Percentiles rank a stretch among this genome's conserved stretches.
Conservation (phyloP, 2,797 vertebrate genomes). For the Pangasius larnaudii region DNA sequence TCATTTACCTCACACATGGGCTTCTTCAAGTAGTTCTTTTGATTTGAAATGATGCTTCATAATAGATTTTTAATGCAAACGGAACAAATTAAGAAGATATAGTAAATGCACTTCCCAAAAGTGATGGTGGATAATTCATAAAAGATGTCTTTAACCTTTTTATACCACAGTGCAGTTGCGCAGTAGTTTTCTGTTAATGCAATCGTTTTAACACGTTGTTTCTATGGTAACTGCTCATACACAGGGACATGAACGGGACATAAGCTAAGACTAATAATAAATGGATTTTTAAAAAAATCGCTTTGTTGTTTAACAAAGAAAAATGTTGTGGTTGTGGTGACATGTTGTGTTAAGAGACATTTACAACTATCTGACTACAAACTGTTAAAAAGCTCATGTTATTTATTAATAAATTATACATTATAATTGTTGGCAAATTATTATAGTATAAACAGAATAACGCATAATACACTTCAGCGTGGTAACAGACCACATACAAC, state of each 20-base stretch:
- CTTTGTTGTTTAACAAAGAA: not conserved
- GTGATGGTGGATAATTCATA: not conserved
- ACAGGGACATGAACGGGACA: not conserved
- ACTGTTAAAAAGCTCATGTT: not conserved
- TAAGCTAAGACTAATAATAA: not conserved
- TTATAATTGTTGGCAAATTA: not conserved
- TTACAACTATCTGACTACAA: not conserved
- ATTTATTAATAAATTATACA: not conserved
- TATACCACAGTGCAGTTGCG: not conserved
- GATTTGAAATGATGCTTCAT: not conserved
- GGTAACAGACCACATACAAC: not conserved
- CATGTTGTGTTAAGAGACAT: not conserved
- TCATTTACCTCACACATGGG: not conserved
- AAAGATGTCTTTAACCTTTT: not conserved
- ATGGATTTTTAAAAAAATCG: not conserved
- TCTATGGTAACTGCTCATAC: not conserved
- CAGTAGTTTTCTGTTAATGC: not conserved
- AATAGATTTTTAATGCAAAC: not conserved
- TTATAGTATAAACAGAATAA: not conserved
- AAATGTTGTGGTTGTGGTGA: not conserved
- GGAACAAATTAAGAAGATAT: not conserved
- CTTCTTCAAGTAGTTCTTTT: not conserved
- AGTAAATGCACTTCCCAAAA: not conserved
- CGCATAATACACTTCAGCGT: too few species aligned
- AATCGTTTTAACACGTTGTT: not conserved